Evolutionary conservation across 2,113 vertebrate species (phyloP), one percentile per base, ranked within the genome.

Genomic region (Triplophysa tibetana): DNA sequence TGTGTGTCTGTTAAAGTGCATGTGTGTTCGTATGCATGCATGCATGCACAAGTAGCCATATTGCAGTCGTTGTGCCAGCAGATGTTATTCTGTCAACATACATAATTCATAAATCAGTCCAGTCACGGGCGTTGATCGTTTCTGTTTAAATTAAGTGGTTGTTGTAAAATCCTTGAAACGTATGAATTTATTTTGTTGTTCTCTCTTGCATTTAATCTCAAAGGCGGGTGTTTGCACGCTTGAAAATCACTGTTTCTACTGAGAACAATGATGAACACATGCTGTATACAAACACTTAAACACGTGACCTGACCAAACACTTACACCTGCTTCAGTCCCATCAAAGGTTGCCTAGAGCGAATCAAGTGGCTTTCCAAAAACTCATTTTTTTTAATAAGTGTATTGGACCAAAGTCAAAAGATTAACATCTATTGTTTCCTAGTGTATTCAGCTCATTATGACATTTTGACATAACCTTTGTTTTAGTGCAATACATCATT

Each of bases 231-330:
- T 70, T 70, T 70, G 24, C 10, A 33, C 52, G 52, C 56, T n/a
- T 54, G 45, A 52, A 11, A 1, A 45, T 8, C 24, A 50, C 58
- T 52, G 41, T 33, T 41, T 56, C 66, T 61, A 29, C 19, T 17
- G 77, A 70, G 77, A 79, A 79, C 67, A 79, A 79, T 79, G 58
- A 60, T 8, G 66, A 63, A 45, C 67, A 33, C 66, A 45, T 8
- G 48, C 54, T 48, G 16, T 50, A 52, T n/a, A 19, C 68, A 70
- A 29, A 29, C 33, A 6, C 33, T 33, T 7, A 33, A 0, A 33
- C 33, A 33, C 33, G 6, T 38, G 10, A 33, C 23, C 50, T 26
- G 68, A n/a, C 43, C 43, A 54, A 50, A 70, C 33, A 29, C 50
- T 45, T 23, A 70, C 19, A 54, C 29, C 68, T 8, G n/a, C 12